Evolutionary conservation across 64 coral and sea anemone species (phyloP).

Genomic region (Stichodactyla mertensii): DNA sequence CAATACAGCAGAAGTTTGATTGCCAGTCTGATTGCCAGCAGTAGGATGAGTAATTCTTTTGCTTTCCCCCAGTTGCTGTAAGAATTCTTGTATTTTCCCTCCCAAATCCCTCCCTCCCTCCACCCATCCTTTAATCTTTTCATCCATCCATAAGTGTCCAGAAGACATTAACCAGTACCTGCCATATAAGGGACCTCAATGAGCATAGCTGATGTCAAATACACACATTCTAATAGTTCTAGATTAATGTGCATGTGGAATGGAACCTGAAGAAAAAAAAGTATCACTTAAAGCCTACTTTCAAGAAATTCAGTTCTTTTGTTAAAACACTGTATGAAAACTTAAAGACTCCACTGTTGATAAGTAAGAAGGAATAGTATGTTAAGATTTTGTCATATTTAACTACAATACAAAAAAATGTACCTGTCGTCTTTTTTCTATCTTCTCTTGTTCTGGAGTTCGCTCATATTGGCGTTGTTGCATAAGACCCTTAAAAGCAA

Average conservation of each 20-base stretch:
- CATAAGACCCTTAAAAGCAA: slow-evolving; percentile 68
- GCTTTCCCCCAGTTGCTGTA: no score
- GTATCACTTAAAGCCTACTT: background rate
- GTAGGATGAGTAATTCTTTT: no score
- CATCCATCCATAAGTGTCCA: background rate
- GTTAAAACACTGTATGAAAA: background rate
- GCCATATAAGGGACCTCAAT: slow-evolving; percentile 93
- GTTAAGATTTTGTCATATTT: background rate
- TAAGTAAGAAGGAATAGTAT: background rate
- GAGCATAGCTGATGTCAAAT: slow-evolving; percentile 88
- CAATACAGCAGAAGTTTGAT: no score
- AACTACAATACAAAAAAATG: background rate
- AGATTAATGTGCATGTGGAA: slow-evolving; percentile 98
- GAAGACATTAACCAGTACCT: slow-evolving; percentile 29
- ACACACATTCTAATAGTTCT: slow-evolving; percentile 87
- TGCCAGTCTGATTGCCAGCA: no score
- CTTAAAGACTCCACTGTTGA: no score
- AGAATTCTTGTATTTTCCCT: background rate
- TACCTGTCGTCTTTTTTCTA: slow-evolving; percentile 97
- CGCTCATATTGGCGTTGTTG: slow-evolving; percentile 96
- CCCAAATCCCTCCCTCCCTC: no score
- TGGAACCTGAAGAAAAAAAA: slow-evolving; percentile 52
- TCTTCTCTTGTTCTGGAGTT: slow-evolving; percentile 96
- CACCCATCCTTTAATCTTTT: background rate
- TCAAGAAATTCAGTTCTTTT: background rate